A percentile compares a stretch with the other conserved stretches of the same genome.
Conservation (phyloP, 1,140 invertebrate species). For the Habropoda laboriosa region DNA sequence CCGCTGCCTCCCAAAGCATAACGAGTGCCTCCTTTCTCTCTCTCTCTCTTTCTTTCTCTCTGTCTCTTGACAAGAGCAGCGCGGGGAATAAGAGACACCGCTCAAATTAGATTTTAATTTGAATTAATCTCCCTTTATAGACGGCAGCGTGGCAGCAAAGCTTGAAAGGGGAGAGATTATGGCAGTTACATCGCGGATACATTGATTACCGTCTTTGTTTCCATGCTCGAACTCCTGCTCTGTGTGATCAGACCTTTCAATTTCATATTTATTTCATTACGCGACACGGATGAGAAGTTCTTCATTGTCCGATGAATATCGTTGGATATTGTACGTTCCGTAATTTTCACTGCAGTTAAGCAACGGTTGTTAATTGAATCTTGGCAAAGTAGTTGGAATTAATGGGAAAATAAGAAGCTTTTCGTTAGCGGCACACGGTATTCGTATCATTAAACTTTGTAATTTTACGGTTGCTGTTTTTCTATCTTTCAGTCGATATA, state of each 20-base stretch:
- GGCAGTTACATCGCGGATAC: slow-evolving; percentile 50
- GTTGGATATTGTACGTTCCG: too few species aligned
- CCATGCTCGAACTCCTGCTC: background rate
- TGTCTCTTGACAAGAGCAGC: background rate
- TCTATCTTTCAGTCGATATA: too few species aligned
- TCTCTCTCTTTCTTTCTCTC: too few species aligned
- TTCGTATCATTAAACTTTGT: too few species aligned
- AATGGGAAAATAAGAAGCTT: too few species aligned
- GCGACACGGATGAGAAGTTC: background rate
- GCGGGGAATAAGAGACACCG: slow-evolving; percentile 48
- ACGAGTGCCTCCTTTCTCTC: slow-evolving; percentile 58
- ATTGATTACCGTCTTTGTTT: slow-evolving; percentile 50
- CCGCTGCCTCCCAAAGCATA: slow-evolving; percentile 58
- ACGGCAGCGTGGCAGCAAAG: slow-evolving; percentile 33
- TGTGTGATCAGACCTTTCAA: background rate
- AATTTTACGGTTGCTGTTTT: too few species aligned
- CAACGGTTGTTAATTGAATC: too few species aligned
- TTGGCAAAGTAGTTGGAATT: too few species aligned
- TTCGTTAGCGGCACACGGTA: too few species aligned
- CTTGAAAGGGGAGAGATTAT: slow-evolving; percentile 58
- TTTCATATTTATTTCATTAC: slow-evolving; percentile 12
- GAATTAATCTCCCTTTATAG: slow-evolving; percentile 68
- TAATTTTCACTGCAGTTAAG: too few species aligned
- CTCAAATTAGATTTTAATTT: slow-evolving; percentile 69
- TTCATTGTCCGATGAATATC: background rate